Evolutionary conservation across 2,797 vertebrate species (phyloP), one percentile per base, ranked within the genome.

Genomic region (Sorex maritimensis): DNA sequence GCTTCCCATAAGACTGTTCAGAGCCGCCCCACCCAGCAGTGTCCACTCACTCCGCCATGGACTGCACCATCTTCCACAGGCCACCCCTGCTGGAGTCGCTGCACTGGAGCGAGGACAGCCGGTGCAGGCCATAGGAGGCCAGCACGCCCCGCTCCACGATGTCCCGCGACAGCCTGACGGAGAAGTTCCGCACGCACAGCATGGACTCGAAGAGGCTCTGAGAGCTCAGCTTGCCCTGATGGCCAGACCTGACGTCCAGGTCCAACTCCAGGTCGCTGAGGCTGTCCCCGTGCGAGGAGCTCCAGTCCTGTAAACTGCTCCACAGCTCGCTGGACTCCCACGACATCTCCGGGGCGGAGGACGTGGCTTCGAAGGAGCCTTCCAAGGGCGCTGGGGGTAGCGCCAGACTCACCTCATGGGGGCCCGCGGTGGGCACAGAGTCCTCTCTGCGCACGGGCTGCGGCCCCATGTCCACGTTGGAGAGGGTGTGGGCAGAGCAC

Each of bases 71-170:
- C 49, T 17, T 95, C 86, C 92, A 65, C 63, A 95, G 0, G 0
- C 88, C 61, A 2, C 94, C 97, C 44, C 87, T 90, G 79, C 93
- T 55, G 0, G 30, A 4, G 72, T 0, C 0, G 5, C 24, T 0
- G 0, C 12, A 4, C 7, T 5, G 21, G 1, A 13, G 14, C 6
- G 23, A 30, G 7, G 58, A 5, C 6, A 4, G 6, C 88, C 38
- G n/a, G 13, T 90, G 30, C 75, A 58, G 21, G 38, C 72, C 80
- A 94, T 98, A 98, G 0, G 94, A 98, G 0, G 94, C 92, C 81
- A 97, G 96, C 0, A 98, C 98, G 0, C 97, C 97, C 26, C 23
- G 96, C 80, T 98, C 97, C 97, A 98, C 88, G 26, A 68, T 41
- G n/a, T 97, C 95, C 65, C 96, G 95, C 0, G 98, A 97, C 28